phyloP scores from a whole-genome alignment of 2,888 invertebrate species.

The Synergus gifuensis region DNA sequence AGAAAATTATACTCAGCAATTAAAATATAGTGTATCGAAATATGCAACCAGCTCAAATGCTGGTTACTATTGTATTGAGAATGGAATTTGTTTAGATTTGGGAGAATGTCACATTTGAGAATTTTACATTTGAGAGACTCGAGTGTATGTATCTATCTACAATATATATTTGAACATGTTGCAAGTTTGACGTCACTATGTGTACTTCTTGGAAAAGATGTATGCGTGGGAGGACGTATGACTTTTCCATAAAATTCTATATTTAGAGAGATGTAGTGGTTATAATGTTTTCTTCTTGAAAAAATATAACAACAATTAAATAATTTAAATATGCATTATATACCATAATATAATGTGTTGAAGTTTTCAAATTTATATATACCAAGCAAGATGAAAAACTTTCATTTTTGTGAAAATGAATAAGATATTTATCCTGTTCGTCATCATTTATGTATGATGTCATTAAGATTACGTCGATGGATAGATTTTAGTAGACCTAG shows the following conservation, averaged over 20 bases:
- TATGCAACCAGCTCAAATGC: too few relatives aligned
- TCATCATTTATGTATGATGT: background rate
- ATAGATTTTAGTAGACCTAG: background rate
- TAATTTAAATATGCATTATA: background rate
- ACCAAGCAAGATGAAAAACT: too few relatives aligned
- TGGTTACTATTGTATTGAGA: too few relatives aligned
- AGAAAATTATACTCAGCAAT: background rate
- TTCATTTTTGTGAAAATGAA: too few relatives aligned
- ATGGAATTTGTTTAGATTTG: too few relatives aligned
- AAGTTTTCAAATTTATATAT: too few relatives aligned
- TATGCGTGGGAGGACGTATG: background rate
- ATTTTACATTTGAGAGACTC: too few relatives aligned
- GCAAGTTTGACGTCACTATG: background rate
- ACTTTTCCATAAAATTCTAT: background rate
- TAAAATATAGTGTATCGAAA: background rate
- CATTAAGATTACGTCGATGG: conserved; percentile 3
- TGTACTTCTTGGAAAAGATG: background rate
- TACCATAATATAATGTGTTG: too few relatives aligned
- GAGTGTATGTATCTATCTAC: too few relatives aligned
- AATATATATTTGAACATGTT: background rate
- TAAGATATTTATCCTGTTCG: background rate
- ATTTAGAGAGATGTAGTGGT: background rate
- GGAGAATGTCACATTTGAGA: too few relatives aligned
- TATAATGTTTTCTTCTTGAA: background rate
- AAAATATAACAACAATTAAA: background rate